phyloP scores from a whole-genome alignment of 2,888 invertebrate species.

The Trichogramma dendrolimi region DNA sequence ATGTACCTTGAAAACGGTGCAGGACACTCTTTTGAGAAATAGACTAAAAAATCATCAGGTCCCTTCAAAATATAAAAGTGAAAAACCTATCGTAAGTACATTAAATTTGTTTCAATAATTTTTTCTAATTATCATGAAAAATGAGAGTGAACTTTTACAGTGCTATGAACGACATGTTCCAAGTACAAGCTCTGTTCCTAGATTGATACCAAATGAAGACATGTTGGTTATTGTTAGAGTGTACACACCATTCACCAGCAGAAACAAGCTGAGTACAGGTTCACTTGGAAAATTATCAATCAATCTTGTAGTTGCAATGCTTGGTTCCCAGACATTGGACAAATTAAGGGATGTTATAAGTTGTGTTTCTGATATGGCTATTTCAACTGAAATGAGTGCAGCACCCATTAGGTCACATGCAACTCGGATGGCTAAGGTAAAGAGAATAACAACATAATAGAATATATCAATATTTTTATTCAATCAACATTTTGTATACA shows the following conservation, averaged over 20 bases:
- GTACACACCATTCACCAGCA: constrained; percentile 52
- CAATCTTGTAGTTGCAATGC: constrained; percentile 59
- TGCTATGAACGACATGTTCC: constrained; percentile 28
- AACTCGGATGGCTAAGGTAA: constrained; percentile 24
- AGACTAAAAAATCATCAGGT: constrained; percentile 30
- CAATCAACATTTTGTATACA: constrained; percentile 12
- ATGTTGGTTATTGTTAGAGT: constrained; percentile 53
- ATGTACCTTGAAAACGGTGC: constrained; percentile 38
- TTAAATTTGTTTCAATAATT: background rate
- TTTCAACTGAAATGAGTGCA: constrained; percentile 61
- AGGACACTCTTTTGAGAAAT: constrained; percentile 31
- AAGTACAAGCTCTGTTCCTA: background rate
- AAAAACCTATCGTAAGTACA: constrained; percentile 40
- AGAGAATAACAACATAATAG: too few species aligned
- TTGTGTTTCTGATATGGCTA: constrained; percentile 68
- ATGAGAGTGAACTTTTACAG: constrained; percentile 28
- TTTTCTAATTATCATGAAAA: constrained; percentile 17
- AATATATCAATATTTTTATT: background rate
- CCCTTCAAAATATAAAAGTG: constrained; percentile 39
- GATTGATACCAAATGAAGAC: constrained; percentile 46
- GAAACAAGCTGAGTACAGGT: constrained; percentile 23
- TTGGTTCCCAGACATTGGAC: constrained; percentile 67
- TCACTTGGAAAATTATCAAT: constrained; percentile 47
- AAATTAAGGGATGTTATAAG: constrained; percentile 70
- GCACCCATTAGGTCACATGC: constrained; percentile 46